Conservation (phyloP, 2,888 invertebrate genomes). For the Cremastinae sp. region DNA sequence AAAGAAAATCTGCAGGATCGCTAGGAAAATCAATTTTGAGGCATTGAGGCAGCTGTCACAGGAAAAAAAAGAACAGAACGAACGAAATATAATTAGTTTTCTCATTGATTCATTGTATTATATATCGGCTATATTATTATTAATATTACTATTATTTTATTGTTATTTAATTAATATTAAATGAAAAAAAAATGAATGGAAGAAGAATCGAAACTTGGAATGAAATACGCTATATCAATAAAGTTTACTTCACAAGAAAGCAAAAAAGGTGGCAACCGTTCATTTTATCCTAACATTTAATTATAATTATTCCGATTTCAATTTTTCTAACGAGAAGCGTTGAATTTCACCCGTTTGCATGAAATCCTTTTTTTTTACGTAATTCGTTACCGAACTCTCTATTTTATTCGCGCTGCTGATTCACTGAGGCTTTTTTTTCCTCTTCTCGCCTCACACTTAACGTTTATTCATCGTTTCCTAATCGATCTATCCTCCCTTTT, state of each 20-base stretch:
- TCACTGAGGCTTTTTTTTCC: neutral
- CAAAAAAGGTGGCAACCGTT: neutral
- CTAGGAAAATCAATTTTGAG: conserved; percentile 74
- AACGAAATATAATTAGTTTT: conserved; percentile 76
- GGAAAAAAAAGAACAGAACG: conserved; percentile 68
- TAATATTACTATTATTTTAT: conserved; percentile 75
- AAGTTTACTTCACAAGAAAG: conserved; percentile 67
- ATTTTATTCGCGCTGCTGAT: conserved; percentile 39
- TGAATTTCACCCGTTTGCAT: conserved; percentile 29
- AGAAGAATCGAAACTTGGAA: conserved; percentile 73
- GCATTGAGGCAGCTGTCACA: conserved; percentile 81
- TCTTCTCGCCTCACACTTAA: neutral
- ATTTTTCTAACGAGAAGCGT: conserved; percentile 19
- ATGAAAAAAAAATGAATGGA: conserved; percentile 51
- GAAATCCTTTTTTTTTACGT: conserved; percentile 23
- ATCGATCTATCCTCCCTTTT: conserved; percentile 1
- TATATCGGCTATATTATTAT: conserved; percentile 75
- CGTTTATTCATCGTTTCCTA: neutral
- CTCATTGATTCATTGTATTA: conserved; percentile 79
- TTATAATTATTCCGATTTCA: neutral
- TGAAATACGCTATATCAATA: conserved; percentile 75
- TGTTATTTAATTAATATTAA: conserved; percentile 74
- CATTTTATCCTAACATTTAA: neutral
- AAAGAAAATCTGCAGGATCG: conserved; percentile 77
- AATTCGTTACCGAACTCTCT: conserved; percentile 40